Evolutionary conservation across 2,113 vertebrate genomes (phyloP).

Genomic region (Thomomys bottae): DNA sequence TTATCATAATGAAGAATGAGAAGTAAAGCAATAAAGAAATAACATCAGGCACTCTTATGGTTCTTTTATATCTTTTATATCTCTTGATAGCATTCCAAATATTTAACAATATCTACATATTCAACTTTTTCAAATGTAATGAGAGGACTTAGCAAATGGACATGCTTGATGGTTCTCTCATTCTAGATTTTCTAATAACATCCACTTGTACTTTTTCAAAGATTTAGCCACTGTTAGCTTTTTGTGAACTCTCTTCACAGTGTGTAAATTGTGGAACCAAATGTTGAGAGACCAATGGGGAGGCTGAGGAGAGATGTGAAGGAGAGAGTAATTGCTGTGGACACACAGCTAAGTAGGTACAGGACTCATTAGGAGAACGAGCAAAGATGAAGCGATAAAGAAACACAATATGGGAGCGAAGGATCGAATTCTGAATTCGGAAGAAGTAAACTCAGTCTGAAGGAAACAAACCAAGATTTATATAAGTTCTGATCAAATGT

Average conservation of each 20-base stretch:
- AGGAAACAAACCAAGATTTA: conserved; percentile 65
- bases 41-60: background rate
- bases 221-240: background rate
- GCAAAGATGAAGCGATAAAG: background rate
- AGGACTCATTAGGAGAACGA: background rate
- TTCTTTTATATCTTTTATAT: background rate
- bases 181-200: background rate
- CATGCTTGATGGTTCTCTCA: background rate
- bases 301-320: background rate
- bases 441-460: conserved; percentile 43
- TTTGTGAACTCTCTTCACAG: background rate
- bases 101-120: background rate
- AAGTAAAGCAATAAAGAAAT: background rate
- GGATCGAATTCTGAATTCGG: conserved; percentile 15
- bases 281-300: background rate
- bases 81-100: background rate
- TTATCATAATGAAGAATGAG: background rate
- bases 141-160: background rate
- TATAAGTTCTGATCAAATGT: conserved; percentile 74
- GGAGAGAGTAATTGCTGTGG: background rate
- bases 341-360: background rate
- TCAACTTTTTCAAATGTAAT: background rate
- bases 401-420: conserved; percentile 7
- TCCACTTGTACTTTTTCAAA: background rate
- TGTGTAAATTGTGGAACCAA: background rate